phyloP scores from a whole-genome alignment of 2,113 vertebrate species.

The Oncorhynchus mykiss region DNA sequence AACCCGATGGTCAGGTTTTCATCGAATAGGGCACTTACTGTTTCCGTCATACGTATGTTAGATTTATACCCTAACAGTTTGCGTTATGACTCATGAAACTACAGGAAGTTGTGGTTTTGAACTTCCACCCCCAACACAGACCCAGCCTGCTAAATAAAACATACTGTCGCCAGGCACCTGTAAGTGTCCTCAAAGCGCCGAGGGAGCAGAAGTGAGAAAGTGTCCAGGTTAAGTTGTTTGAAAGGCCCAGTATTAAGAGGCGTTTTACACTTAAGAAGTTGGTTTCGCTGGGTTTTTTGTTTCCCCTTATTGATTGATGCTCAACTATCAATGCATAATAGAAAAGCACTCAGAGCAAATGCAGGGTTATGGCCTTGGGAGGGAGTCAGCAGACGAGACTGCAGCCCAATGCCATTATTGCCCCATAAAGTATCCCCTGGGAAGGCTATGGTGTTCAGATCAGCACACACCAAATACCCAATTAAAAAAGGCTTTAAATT shows the following conservation, averaged over 20 bases:
- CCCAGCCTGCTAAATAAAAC: constrained; percentile 70
- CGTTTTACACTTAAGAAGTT: constrained; percentile 86
- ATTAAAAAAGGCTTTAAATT: constrained; percentile 85
- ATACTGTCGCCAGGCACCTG: constrained; percentile 69
- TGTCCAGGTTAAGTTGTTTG: constrained; percentile 83
- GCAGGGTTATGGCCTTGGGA: constrained; percentile 81
- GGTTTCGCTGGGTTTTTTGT: constrained; percentile 82
- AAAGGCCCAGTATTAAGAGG: constrained; percentile 84
- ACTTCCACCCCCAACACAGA: constrained; percentile 65
- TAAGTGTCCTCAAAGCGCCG: constrained; percentile 69
- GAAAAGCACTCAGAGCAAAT: constrained; percentile 85
- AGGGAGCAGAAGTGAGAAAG: constrained; percentile 46
- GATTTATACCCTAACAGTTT: too few relatives aligned
- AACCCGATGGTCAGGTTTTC: too few relatives aligned
- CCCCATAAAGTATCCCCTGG: constrained; percentile 80
- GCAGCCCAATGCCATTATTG: constrained; percentile 80
- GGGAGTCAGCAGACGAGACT: constrained; percentile 76
- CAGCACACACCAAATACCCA: constrained; percentile 84
- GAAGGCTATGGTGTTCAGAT: constrained; percentile 77
- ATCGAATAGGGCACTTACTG: too few relatives aligned
- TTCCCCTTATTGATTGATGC: constrained; percentile 84
- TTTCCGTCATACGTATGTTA: too few relatives aligned
- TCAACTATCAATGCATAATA: constrained; percentile 86
- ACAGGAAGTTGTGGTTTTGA: background rate
- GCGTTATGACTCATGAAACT: too few relatives aligned